phyloP scores from a whole-genome alignment of 2,113 vertebrate species.

The Trematocara macrostoma region DNA sequence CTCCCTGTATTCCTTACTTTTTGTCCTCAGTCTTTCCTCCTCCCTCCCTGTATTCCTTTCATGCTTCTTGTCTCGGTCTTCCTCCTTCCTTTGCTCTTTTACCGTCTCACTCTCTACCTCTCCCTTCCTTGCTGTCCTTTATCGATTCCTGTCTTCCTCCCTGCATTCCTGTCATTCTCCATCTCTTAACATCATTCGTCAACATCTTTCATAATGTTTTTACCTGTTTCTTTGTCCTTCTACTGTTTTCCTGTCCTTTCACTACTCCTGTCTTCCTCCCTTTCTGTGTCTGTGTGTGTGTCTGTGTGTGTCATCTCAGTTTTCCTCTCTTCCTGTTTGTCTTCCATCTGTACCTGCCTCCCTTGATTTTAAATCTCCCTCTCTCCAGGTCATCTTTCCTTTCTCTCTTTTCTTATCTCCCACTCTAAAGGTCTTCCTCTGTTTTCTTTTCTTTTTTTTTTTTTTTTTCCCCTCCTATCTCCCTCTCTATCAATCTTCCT shows the following conservation, averaged over 20 bases:
- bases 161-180: background rate
- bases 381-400: background rate
- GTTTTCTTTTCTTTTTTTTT: background rate
- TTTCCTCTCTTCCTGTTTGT: background rate
- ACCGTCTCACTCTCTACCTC: background rate
- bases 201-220: background rate
- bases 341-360: background rate
- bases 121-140: background rate
- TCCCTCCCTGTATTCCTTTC: background rate
- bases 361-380: background rate
- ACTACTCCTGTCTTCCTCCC: no score
- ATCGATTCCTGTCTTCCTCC: background rate
- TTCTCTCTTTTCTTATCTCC: background rate
- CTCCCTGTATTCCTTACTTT: background rate
- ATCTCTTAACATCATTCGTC: background rate
- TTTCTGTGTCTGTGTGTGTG: no score
- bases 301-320: background rate
- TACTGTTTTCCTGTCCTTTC: background rate
- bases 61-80: background rate
- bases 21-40: background rate
- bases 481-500: no score
- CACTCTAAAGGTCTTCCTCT: background rate
- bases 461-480: no score
- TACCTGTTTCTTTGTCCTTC: background rate
- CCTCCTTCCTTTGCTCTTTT: background rate